Evolutionary conservation across 2,888 invertebrate genomes (phyloP), one percentile per base, ranked within the genome.

Genomic region (Nemoura dubitans): DNA sequence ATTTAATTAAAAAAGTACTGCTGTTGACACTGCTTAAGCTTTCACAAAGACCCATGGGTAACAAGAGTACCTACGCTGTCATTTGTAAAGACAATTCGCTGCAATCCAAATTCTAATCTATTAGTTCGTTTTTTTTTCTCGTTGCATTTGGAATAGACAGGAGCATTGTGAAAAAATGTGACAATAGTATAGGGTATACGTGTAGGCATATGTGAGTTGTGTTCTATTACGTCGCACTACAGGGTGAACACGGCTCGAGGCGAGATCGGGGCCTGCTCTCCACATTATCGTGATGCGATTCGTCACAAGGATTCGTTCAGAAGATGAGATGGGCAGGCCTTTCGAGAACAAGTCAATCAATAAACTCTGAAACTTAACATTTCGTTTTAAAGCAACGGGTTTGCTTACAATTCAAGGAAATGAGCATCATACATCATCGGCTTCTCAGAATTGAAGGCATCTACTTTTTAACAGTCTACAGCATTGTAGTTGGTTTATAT

Each of bases 401-500:
- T 78, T 81, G 81, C 28, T 30, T 81, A 81, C 30, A 81, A n/a
- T n/a, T 30, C 30, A 81, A 81, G 81, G 81, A 81, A 81, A 81
- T 81, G 81, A 81, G 81, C 81, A 81, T 81, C n/a, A 28, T 30
- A 28, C 30, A 29, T 81, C 81, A 28, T 28, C 78, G 28, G 78
- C 28, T 28, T 27, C 78, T 78, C 78, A 78, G 28, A 78, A 26
- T 78, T 10, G 28, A 78, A 28, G 10, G 78, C 78, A 28, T 78
- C 28, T 28, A 81, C 59, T 84, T 84, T 30, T 59, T 43, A 84
- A 36, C 83, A 42, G 83, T 26, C 83, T 83, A 26, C 83, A 43
- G 7, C 42, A 84, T 84, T 84, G 84, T 84, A 28, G 26, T 84
- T 76, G 76, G 21, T 76, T 27, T 84, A 84, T 84, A 84, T 84